Conservation (phyloP, 2,888 invertebrate species). For the Tribolium freemani region DNA sequence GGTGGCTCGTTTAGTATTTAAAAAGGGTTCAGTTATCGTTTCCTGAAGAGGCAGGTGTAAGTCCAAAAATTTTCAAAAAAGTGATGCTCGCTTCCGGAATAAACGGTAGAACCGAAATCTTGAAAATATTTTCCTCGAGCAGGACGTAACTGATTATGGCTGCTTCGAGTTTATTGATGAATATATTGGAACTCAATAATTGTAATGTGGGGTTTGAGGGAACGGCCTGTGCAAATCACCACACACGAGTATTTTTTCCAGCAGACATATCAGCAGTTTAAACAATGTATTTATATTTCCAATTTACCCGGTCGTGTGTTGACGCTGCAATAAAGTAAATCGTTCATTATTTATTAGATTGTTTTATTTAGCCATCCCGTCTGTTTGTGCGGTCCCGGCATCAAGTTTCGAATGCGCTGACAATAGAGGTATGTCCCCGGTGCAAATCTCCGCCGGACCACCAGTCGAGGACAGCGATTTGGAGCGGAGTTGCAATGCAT, state of each 20-base stretch:
- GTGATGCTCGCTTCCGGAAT: too few relatives aligned
- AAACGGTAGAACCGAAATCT: too few relatives aligned
- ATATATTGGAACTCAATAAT: too few relatives aligned
- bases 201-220: too few relatives aligned
- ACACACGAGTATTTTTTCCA: constrained; percentile 51
- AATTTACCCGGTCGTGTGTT: constrained; percentile 65
- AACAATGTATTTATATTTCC: constrained; percentile 57
- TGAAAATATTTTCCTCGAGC: too few relatives aligned
- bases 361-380: constrained; percentile 48
- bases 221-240: constrained; percentile 41
- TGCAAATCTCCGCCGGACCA: constrained; percentile 64
- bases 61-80: too few relatives aligned
- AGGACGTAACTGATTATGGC: too few relatives aligned
- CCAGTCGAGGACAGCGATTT: constrained; percentile 62
- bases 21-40: too few relatives aligned
- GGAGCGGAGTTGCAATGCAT: constrained; percentile 58
- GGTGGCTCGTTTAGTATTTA: too few relatives aligned
- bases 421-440: constrained; percentile 61
- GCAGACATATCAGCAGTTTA: constrained; percentile 59
- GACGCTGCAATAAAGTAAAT: constrained; percentile 69
- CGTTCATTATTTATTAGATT: constrained; percentile 65
- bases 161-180: too few relatives aligned
- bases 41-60: too few relatives aligned
- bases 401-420: constrained; percentile 62
- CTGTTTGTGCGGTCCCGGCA: constrained; percentile 54